These are phyloP conservation scores for Apomyelois bistriatella DNA, from an alignment of 2,888 invertebrate genomes.

Conservation along the genomic window DNA sequence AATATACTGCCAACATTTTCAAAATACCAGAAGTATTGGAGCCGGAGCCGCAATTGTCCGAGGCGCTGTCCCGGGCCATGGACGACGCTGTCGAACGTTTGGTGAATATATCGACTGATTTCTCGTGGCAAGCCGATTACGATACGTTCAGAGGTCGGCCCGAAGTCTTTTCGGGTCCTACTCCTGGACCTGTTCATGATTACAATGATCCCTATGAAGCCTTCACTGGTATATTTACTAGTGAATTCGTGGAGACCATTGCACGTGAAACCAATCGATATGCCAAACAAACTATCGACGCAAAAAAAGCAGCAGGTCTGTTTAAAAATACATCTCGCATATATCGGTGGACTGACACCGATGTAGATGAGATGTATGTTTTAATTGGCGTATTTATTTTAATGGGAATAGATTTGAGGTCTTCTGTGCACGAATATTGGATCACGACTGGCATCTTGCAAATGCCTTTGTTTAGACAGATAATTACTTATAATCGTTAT, in stretches of 20 bases:
- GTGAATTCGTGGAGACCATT: not conserved
- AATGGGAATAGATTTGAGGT: constrained; percentile 23
- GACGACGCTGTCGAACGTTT: not conserved
- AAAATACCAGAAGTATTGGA: not conserved
- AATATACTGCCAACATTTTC: not conserved
- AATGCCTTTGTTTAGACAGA: constrained; percentile 18
- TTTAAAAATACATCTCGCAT: not conserved
- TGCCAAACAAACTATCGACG: too few relatives aligned
- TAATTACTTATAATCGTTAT: constrained; percentile 22
- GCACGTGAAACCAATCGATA: not conserved
- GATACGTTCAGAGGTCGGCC: not conserved
- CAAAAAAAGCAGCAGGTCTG: not conserved
- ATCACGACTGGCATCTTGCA: constrained; percentile 21
- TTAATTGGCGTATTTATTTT: constrained; percentile 23
- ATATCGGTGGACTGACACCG: too few relatives aligned
- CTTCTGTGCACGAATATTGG: constrained; percentile 14
- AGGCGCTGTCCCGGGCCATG: not conserved
- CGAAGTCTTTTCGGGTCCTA: not conserved
- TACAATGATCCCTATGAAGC: not conserved
- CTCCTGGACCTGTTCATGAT: not conserved
- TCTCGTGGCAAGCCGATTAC: not conserved
- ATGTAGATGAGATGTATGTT: constrained; percentile 12
- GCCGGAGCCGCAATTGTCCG: not conserved
- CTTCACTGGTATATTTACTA: not conserved
- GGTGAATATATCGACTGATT: not conserved